These are phyloP conservation scores for Masticophis lateralis DNA, from an alignment of 2,797 vertebrate genomes.

Conservation along the genomic window DNA sequence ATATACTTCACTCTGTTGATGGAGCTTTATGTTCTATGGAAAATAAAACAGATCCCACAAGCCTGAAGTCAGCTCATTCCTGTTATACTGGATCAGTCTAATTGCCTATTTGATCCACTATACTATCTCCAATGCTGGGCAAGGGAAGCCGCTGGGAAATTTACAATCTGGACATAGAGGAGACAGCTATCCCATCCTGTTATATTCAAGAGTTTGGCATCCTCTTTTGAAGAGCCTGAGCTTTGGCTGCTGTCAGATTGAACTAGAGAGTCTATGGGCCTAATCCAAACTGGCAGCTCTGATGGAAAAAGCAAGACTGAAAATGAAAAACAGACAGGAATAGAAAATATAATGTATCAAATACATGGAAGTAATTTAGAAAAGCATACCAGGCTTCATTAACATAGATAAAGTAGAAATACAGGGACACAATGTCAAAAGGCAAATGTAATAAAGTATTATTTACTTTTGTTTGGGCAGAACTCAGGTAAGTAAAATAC, in stretches of 20 bases:
- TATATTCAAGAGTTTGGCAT: conserved; percentile 10
- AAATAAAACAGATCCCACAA: neutral
- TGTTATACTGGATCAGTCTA: neutral
- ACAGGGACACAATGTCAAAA: neutral
- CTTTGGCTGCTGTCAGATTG: conserved; percentile 17
- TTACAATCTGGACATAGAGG: neutral
- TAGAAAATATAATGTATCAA: neutral
- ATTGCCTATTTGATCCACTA: neutral
- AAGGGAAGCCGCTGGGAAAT: neutral
- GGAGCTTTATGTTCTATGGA: neutral
- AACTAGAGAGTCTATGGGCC: neutral
- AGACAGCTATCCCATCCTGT: neutral
- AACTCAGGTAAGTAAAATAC: neutral
- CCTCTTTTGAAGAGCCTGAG: neutral
- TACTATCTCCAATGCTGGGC: neutral
- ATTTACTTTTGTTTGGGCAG: neutral
- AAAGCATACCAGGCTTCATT: neutral
- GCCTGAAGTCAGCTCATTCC: neutral
- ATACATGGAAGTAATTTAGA: neutral
- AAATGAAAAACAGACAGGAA: conserved; percentile 1
- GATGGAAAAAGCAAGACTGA: conserved; percentile 5
- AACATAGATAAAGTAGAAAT: neutral
- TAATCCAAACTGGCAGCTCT: conserved; percentile 19
- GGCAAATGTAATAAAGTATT: neutral
- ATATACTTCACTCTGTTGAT: neutral